These are phyloP conservation scores for Chaitophorus viminalis DNA, from an alignment of 2,888 invertebrate species.

Conservation along the genomic window DNA sequence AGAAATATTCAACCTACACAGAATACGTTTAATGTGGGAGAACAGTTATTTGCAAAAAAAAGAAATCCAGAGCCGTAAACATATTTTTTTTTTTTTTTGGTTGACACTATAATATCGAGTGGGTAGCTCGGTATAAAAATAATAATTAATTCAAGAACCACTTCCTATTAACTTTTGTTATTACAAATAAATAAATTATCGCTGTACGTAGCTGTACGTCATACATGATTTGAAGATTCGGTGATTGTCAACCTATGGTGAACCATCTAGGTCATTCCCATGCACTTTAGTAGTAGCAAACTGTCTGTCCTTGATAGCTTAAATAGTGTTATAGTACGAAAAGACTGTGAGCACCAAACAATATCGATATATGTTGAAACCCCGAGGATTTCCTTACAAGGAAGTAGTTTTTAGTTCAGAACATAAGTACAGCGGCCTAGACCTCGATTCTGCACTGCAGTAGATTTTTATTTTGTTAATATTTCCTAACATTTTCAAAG, in stretches of 20 bases:
- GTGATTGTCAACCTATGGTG: slow-evolving; percentile 30
- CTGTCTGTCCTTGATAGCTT: slow-evolving; percentile 28
- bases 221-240: slow-evolving; percentile 27
- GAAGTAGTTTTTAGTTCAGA: slow-evolving; percentile 53
- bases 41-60: slow-evolving; percentile 31
- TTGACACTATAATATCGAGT: slow-evolving; percentile 31
- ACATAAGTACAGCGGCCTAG: slow-evolving; percentile 40
- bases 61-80: slow-evolving; percentile 47
- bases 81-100: background rate
- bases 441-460: slow-evolving; percentile 31
- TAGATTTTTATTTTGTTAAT: slow-evolving; percentile 4
- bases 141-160: slow-evolving; percentile 25
- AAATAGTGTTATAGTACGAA: slow-evolving; percentile 22
- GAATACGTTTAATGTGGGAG: slow-evolving; percentile 2
- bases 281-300: slow-evolving; percentile 12
- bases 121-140: slow-evolving; percentile 15
- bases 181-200: slow-evolving; percentile 28
- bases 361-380: slow-evolving; percentile 9
- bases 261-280: slow-evolving; percentile 37
- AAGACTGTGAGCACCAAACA: slow-evolving; percentile 11
- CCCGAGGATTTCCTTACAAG: slow-evolving; percentile 57
- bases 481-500: slow-evolving; percentile 25
- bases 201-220: background rate
- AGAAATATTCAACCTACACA: slow-evolving; percentile 40
- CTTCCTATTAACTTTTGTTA: background rate